These are phyloP conservation scores for Imbricaverruca yamaguchii DNA, from an alignment of 2,888 invertebrate genomes.

Conservation along the genomic window DNA sequence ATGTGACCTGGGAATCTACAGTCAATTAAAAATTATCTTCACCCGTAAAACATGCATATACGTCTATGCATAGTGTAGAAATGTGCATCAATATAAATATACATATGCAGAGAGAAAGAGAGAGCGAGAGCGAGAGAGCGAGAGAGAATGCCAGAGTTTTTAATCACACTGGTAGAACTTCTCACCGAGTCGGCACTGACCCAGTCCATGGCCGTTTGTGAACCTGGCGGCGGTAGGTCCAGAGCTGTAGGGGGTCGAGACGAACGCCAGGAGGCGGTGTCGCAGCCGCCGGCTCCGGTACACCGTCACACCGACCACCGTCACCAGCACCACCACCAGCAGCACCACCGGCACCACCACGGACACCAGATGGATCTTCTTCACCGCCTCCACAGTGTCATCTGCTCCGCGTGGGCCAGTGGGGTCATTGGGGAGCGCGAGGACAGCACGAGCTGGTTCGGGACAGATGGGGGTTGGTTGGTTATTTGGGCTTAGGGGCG, in stretches of 20 bases:
- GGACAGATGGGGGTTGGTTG: too few species aligned
- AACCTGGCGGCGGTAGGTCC: constrained; percentile 80
- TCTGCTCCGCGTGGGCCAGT: constrained; percentile 25
- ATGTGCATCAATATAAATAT: too few species aligned
- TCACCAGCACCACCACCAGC: constrained; percentile 50
- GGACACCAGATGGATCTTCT: constrained; percentile 40
- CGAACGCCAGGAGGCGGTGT: constrained; percentile 69
- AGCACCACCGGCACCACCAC: constrained; percentile 52
- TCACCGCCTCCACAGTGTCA: constrained; percentile 33
- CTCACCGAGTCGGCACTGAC: too few species aligned
- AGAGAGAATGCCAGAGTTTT: too few species aligned
- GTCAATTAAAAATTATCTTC: too few species aligned
- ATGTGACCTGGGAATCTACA: too few species aligned
- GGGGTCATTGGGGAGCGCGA: not conserved
- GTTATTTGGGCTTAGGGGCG: too few species aligned
- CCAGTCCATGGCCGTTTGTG: constrained; percentile 53
- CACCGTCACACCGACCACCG: constrained; percentile 55
- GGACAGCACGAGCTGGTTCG: not conserved
- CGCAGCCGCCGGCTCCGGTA: constrained; percentile 64
- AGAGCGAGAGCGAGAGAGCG: too few species aligned
- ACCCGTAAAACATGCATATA: too few species aligned
- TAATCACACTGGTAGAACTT: too few species aligned
- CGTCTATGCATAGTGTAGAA: too few species aligned
- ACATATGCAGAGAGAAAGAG: too few species aligned
- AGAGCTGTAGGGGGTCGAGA: constrained; percentile 76